Evolutionary conservation across 2,888 invertebrate genomes (phyloP).

Genomic region (Campoplex nolae): DNA sequence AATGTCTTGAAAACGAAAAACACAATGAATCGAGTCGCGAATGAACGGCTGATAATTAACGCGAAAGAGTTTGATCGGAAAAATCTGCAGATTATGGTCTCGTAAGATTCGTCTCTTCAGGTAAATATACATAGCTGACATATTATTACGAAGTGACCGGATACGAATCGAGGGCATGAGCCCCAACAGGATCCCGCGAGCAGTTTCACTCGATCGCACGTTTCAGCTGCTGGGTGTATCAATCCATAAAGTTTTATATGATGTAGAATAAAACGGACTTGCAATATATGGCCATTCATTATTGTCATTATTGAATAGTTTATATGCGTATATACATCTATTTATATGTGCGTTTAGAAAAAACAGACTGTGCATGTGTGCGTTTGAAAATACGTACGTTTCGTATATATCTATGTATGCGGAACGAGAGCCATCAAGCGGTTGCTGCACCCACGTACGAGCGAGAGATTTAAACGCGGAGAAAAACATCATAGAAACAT

Average conservation of each 20-base stretch:
- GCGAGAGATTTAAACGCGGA: conserved; percentile 29
- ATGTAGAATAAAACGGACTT: not conserved
- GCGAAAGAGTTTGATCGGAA: not conserved
- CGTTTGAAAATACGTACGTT: conserved; percentile 17
- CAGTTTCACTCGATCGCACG: conserved; percentile 62
- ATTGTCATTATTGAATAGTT: not conserved
- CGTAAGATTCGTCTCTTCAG: conserved; percentile 33
- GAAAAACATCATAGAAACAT: conserved; percentile 19
- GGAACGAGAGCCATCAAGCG: conserved; percentile 25
- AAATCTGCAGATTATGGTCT: not conserved
- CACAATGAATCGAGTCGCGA: conserved; percentile 24
- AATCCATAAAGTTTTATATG: conserved; percentile 14
- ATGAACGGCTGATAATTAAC: not conserved
- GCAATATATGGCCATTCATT: not conserved
- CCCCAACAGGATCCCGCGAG: conserved; percentile 49
- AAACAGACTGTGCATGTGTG: not conserved
- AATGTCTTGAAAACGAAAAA: not conserved
- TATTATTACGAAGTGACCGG: conserved; percentile 38
- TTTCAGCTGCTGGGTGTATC: conserved; percentile 26
- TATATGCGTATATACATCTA: conserved; percentile 7
- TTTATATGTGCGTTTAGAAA: not conserved
- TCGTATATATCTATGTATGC: conserved; percentile 3
- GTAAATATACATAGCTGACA: not conserved
- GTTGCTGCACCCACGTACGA: conserved; percentile 61
- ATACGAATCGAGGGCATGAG: conserved; percentile 60